These are phyloP conservation scores for Parnassius orleans DNA, from an alignment of 2,888 invertebrate species.

Conservation along the genomic window DNA sequence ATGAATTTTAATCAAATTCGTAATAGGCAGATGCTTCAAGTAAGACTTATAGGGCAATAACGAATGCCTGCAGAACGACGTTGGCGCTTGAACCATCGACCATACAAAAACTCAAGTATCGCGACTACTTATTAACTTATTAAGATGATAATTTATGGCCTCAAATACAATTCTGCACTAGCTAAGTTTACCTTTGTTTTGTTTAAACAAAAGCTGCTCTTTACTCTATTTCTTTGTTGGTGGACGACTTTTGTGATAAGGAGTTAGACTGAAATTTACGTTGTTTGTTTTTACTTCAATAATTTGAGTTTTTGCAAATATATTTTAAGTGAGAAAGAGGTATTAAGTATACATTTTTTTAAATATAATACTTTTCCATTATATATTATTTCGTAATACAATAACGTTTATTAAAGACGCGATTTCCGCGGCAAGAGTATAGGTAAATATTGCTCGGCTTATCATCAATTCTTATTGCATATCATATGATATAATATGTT, in stretches of 20 bases:
- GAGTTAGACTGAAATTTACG: slow-evolving; percentile 4
- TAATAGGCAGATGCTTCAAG: slow-evolving; percentile 71
- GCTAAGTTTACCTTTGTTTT: slow-evolving; percentile 32
- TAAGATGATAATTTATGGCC: slow-evolving; percentile 77
- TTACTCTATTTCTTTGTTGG: slow-evolving; percentile 15
- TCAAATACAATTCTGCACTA: slow-evolving; percentile 67
- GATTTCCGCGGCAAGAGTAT: too few relatives aligned
- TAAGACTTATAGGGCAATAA: slow-evolving; percentile 68
- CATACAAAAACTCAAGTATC: slow-evolving; percentile 68
- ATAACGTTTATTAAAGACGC: too few relatives aligned
- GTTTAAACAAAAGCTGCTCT: slow-evolving; percentile 1
- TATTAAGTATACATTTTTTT: too few relatives aligned
- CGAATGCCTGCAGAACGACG: slow-evolving; percentile 55
- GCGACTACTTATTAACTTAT: slow-evolving; percentile 76
- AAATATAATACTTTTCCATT: too few relatives aligned
- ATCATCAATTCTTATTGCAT: too few relatives aligned
- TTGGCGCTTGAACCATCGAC: slow-evolving; percentile 53
- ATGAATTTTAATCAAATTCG: slow-evolving; percentile 79
- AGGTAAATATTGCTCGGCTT: too few relatives aligned
- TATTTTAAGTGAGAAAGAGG: too few relatives aligned
- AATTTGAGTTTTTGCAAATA: too few relatives aligned
- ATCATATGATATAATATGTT: too few relatives aligned
- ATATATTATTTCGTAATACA: too few relatives aligned
- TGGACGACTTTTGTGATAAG: slow-evolving; percentile 6
- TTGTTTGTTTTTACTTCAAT: not conserved